These are phyloP conservation scores for Climacteris rufus DNA, from an alignment of 2,113 vertebrate genomes.

Conservation along the genomic window DNA sequence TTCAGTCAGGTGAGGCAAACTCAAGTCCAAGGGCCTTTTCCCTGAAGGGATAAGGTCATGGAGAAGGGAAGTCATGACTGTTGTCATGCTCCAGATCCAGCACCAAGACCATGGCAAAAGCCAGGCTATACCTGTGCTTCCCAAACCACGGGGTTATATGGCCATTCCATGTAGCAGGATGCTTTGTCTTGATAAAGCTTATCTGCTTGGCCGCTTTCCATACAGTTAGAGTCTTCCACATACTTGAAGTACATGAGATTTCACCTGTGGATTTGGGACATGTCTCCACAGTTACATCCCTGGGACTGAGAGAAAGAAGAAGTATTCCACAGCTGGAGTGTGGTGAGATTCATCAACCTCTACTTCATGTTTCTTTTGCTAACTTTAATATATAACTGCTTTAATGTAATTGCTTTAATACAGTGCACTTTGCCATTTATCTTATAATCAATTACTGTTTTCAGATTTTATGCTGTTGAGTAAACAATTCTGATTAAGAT, in stretches of 20 bases:
- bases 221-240: neutral
- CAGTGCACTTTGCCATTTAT: neutral
- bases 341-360: neutral
- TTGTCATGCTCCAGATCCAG: neutral
- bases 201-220: neutral
- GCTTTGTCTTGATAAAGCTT: neutral
- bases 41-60: neutral
- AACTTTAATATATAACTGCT: neutral
- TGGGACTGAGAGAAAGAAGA: neutral
- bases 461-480: neutral
- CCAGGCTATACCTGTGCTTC: neutral
- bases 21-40: neutral
- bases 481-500: neutral
- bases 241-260: neutral
- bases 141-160: rapidly evolving
- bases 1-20: neutral
- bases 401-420: neutral
- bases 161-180: neutral
- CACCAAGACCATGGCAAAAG: rapidly evolving
- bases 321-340: neutral
- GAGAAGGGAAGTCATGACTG: neutral
- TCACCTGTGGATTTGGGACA: neutral
- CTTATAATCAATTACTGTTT: neutral
- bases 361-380: neutral
- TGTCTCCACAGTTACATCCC: neutral